These are phyloP conservation scores for Leucoraja erinaceus DNA, from an alignment of 2,113 vertebrate species.

Conservation along the genomic window DNA sequence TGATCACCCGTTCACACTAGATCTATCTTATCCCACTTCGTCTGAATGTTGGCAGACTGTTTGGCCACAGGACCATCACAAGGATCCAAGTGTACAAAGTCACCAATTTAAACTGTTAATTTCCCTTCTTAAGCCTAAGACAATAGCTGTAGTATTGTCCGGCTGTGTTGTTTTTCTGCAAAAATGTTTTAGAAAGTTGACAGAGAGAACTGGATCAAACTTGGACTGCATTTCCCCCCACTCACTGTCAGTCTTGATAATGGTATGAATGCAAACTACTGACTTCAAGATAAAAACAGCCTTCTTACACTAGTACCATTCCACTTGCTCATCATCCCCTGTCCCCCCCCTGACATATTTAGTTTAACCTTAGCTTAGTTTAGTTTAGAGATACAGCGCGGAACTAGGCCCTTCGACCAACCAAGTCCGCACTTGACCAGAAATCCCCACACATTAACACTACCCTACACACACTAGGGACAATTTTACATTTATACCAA, in stretches of 20 bases:
- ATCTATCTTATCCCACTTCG: no score
- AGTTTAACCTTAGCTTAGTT: no score
- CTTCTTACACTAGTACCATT: background rate
- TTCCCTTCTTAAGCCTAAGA: background rate
- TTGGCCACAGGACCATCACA: background rate
- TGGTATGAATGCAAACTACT: background rate
- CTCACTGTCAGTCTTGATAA: background rate
- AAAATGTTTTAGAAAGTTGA: background rate
- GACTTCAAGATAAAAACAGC: background rate
- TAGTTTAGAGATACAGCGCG: no score
- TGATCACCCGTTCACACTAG: no score
- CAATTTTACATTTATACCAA: no score
- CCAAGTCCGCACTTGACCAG: no score
- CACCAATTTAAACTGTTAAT: background rate
- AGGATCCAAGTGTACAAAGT: background rate
- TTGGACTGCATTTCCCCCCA: background rate
- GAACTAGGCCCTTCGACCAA: no score
- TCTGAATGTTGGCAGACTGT: background rate
- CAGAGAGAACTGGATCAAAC: background rate
- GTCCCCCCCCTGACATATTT: background rate
- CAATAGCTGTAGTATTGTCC: background rate
- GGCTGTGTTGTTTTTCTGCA: no score
- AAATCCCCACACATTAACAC: no score
- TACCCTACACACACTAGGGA: no score
- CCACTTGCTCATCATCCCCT: background rate